phyloP scores from a whole-genome alignment of 2,797 vertebrate species.

The Schizopygopsis pylzovi region DNA sequence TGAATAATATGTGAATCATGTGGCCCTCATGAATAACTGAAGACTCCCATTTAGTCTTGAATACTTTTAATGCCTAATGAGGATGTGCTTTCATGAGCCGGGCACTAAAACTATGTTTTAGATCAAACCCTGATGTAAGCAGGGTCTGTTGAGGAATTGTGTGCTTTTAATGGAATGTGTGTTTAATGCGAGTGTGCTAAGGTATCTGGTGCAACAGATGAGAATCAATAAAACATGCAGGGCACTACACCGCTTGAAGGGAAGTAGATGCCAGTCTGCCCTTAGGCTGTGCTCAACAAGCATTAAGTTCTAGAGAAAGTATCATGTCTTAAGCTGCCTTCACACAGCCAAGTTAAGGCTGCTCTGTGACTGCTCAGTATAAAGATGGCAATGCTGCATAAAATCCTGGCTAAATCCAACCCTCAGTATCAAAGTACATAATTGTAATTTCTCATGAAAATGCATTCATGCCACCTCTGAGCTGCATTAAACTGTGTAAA shows the following conservation, averaged over 20 bases:
- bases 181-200: constrained; percentile 47
- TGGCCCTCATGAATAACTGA: constrained; percentile 35
- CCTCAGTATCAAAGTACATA: background rate
- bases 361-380: background rate
- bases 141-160: constrained; percentile 34
- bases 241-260: constrained; percentile 29
- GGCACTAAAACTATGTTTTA: constrained; percentile 41
- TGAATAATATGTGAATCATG: constrained; percentile 23
- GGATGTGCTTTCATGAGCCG: constrained; percentile 11
- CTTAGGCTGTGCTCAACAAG: constrained; percentile 24
- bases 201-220: constrained; percentile 44
- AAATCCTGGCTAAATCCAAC: background rate
- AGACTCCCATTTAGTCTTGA: constrained; percentile 34
- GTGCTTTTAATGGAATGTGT: constrained; percentile 59
- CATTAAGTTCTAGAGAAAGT: constrained; percentile 45
- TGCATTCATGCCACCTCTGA: background rate
- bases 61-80: constrained; percentile 15
- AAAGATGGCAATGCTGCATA: background rate
- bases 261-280: constrained; percentile 4
- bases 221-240: constrained; percentile 58
- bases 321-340: constrained; percentile 26
- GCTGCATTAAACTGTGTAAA: background rate
- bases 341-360: background rate
- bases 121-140: constrained; percentile 29
- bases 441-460: background rate